These are phyloP conservation scores for Gallirallus australis DNA, from an alignment of 2,797 vertebrate genomes.

Conservation along the genomic window DNA sequence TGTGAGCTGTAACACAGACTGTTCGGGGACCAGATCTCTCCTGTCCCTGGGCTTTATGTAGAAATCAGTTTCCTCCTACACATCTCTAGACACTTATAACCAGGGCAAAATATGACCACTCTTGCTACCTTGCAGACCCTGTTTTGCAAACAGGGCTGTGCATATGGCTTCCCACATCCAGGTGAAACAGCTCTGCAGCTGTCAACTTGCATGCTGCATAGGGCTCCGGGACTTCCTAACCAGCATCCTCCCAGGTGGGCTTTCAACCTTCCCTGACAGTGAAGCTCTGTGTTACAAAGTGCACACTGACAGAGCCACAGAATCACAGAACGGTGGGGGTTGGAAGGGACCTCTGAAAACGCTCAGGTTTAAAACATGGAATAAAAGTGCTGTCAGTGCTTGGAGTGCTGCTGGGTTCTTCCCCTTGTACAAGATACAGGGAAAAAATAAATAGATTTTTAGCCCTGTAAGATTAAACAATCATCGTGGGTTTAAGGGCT, in stretches of 20 bases:
- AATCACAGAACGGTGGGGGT: no score
- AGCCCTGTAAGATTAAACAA: constrained; percentile 82
- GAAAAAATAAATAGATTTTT: constrained; percentile 68
- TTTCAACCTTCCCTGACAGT: background rate
- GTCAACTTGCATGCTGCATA: fast-evolving
- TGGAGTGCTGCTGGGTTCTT: constrained; percentile 48
- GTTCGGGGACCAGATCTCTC: background rate
- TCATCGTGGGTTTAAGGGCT: constrained; percentile 82
- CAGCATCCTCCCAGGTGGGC: background rate
- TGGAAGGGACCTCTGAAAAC: background rate
- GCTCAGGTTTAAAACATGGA: background rate
- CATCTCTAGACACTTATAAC: background rate
- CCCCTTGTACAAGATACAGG: constrained; percentile 61
- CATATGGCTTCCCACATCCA: background rate
- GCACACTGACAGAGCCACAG: background rate
- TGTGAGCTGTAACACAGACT: background rate
- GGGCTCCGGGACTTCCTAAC: background rate
- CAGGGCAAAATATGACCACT: background rate
- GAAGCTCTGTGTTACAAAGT: background rate
- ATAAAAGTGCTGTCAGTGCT: constrained; percentile 37
- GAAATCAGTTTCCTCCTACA: background rate
- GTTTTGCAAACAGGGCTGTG: background rate
- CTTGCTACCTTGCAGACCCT: background rate
- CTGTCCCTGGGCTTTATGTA: background rate
- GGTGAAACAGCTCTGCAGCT: background rate